Base-by-base conservation (phyloP, 2,797 vertebrate species). In the Parauchenoglanis ngamensis region DNA sequence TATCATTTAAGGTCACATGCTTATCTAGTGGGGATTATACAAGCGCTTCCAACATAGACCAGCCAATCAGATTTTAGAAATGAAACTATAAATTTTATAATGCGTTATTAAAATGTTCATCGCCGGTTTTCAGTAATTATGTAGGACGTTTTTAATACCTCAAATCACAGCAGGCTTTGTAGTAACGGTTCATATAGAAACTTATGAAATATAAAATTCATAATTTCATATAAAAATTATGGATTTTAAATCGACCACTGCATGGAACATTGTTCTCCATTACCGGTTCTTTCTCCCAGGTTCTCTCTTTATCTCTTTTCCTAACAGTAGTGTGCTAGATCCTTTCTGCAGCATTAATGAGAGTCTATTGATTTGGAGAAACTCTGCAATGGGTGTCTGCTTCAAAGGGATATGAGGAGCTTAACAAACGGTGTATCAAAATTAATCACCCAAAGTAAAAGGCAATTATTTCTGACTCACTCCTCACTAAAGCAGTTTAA, bases 331-430 rank as follows among this genome's bases (percentile, higher is more conserved):
- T 73, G 31, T 65, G 81, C 83, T 86, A 76, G 87, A 82, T 89
- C 90, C 93, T 91, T 91, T 94, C 87, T 91, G 84, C 91, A 92
- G 89, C 89, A 87, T 92, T 94, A 94, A 95, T 95, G 93, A 95
- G 89, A 89, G 87, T 90, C 89, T 95, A 95, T 95, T 94, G 94
- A 96, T 95, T 92, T 77, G 89, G 91, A 93, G 91, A 90, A 94
- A 93, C 91, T 91, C 77, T 86, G 84, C 92, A 93, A 93, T 93
- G 92, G 91, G 92, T 93, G 93, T 93, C 89, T 89, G 89, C 92
- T 91, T 90, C 92, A 89, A 89, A 92, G 89, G 92, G 94, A 94
- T 94, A 94, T 94, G 92, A 93, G 90, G 91, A 91, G 92, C 92
- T 92, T 92, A 89, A 93, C 85, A 91, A 91, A 93, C 91, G 90